A percentile compares a stretch with the other conserved stretches of the same genome.
phyloP scores from a whole-genome alignment of 2,113 vertebrate genomes.

The Oenanthe oenanthe region DNA sequence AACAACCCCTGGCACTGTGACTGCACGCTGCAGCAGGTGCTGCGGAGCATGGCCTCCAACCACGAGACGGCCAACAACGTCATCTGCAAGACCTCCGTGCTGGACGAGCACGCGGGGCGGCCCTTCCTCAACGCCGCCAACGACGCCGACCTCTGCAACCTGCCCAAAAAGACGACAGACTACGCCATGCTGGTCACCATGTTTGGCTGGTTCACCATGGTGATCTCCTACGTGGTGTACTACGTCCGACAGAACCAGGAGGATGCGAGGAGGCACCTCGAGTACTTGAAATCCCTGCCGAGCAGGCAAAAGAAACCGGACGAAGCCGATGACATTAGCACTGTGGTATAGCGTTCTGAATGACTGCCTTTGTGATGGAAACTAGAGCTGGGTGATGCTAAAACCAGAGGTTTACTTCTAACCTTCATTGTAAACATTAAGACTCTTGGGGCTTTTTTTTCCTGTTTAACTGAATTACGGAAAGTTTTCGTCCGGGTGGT shows the following conservation, averaged over 20 bases:
- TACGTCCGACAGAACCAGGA: slow-evolving; percentile 99
- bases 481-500: slow-evolving; percentile 68
- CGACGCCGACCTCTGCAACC: slow-evolving; percentile 93
- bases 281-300: slow-evolving; percentile 99
- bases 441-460: slow-evolving; percentile 55
- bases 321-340: slow-evolving; percentile 94
- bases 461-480: slow-evolving; percentile 71
- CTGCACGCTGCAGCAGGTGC: slow-evolving; percentile 94
- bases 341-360: slow-evolving; percentile 86
- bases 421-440: slow-evolving; percentile 73
- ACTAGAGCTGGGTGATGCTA: slow-evolving; percentile 13
- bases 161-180: slow-evolving; percentile 96
- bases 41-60: slow-evolving; percentile 94
- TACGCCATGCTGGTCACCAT: slow-evolving; percentile 99
- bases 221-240: slow-evolving; percentile 98
- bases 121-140: slow-evolving; percentile 88
- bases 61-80: slow-evolving; percentile 90
- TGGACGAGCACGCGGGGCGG: slow-evolving; percentile 88
- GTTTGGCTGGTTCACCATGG: slow-evolving; percentile 99
- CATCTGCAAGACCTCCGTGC: slow-evolving; percentile 92
- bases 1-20: slow-evolving; percentile 99
- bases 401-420: slow-evolving; percentile 74
- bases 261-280: slow-evolving; percentile 94
- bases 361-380: slow-evolving; percentile 31
- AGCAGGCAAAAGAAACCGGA: slow-evolving; percentile 99